Conservation (phyloP, 2,888 invertebrate genomes). For the Netelia fuscicornis region DNA sequence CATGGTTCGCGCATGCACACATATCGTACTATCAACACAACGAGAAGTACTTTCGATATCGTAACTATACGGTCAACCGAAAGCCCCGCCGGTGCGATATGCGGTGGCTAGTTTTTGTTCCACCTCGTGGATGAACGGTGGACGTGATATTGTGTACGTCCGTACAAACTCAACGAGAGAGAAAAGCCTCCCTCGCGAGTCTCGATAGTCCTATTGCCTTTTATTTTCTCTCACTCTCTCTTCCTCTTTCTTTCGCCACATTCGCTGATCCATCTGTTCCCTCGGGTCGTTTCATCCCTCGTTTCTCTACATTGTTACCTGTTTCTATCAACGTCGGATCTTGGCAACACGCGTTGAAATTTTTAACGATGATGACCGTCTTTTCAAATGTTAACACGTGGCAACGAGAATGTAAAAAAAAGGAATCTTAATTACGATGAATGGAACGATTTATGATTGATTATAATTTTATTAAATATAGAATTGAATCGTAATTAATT, state of each 20-base stretch:
- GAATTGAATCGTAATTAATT: no score
- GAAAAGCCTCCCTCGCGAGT: conserved; percentile 8
- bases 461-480: no score
- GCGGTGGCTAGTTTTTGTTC: conserved; percentile 41
- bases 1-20: neutral
- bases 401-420: no score
- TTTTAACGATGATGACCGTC: neutral
- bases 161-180: conserved; percentile 32
- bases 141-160: conserved; percentile 33
- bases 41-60: conserved; percentile 4
- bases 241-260: neutral
- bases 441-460: no score
- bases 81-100: conserved; percentile 43
- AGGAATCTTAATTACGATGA: no score
- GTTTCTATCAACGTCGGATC: conserved; percentile 32
- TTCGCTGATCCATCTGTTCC: conserved; percentile 13
- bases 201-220: conserved; percentile 33
- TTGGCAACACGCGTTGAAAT: neutral
- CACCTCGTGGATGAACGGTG: conserved; percentile 25
- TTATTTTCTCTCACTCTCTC: conserved; percentile 30
- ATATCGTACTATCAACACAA: neutral
- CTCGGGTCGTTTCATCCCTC: conserved; percentile 31
- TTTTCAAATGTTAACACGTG: neutral
- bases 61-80: conserved; percentile 35
- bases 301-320: conserved; percentile 20